Evolutionary conservation across 1,140 invertebrate species (phyloP), one percentile per base, ranked within the genome.

Genomic region (Drosophila ohnishii): DNA sequence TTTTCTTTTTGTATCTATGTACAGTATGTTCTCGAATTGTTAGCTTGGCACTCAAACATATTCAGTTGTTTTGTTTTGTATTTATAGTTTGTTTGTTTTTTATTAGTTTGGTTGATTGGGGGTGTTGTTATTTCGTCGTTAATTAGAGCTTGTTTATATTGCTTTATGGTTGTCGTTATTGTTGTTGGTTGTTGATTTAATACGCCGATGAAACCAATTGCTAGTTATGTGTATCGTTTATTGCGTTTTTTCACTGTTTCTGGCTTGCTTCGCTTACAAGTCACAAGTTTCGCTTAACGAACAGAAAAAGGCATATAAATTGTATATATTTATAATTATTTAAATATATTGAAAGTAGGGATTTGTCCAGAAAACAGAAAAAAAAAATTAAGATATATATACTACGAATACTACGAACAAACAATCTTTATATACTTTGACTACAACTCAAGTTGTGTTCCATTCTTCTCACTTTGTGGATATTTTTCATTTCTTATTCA

Each of bases 31-130:
- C 61, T 82, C 80, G 74, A 89, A 89, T 90, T 90, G 53, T 90
- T 87, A 90, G 86, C 86, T 90, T 90, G 86, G 86, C 86, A 90
- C 86, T 90, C 86, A 90, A 90, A 90, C 88, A 86, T 83, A 57
- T 77, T 65, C 48, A 74, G 75, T 88, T 80, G 73, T 35, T 84
- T 62, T 69, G 63, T 84, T 44, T 60, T 63, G 34, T 35, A 40
- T 63, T 45, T 50, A 28, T 28, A 28, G 0, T 4, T 7, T 13
- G 3, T 34, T 7, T 16, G 13, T 19, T 7, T 2, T 51, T 22
- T 22, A 11, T 50, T 34, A 9, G 32, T 37, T 37, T 53, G 51
- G 51, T 53, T 53, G 16, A 53, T 53, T 53, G 51, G 50, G 61
- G 40, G 47, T n/a, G 47, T 28, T 56, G 53, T 80, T 39, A 57